phyloP scores from a whole-genome alignment of 2,888 invertebrate species.

The Eilema griseolum region DNA sequence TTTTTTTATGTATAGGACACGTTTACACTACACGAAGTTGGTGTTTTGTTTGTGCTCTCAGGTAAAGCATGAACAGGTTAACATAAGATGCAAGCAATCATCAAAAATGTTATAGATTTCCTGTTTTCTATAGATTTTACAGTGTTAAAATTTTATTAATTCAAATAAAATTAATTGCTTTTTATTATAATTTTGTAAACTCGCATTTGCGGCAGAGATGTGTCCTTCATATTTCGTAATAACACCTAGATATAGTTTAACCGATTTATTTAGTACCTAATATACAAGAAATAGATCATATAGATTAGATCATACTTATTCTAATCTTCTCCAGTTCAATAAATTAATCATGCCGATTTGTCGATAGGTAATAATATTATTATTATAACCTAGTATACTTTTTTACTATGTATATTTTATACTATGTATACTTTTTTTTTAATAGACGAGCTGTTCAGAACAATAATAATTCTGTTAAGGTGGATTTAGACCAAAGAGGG shows the following conservation, averaged over 20 bases:
- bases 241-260: not conserved
- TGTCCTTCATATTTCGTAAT: not conserved
- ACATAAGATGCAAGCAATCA: not conserved
- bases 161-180: too few relatives aligned
- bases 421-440: too few relatives aligned
- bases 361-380: too few relatives aligned
- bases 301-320: not conserved
- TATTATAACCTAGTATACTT: too few relatives aligned
- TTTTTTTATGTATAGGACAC: too few relatives aligned
- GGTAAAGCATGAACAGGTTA: not conserved
- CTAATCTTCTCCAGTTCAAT: not conserved
- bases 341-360: not conserved
- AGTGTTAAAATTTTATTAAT: not conserved
- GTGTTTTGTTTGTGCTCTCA: not conserved
- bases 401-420: too few relatives aligned
- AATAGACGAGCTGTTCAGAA: too few relatives aligned
- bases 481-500: too few relatives aligned
- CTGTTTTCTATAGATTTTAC: not conserved
- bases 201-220: not conserved
- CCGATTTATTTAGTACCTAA: too few relatives aligned
- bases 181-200: not conserved
- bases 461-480: too few relatives aligned
- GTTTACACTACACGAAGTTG: not conserved
- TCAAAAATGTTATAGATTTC: too few relatives aligned
- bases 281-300: too few relatives aligned